Evolutionary conservation across 2,113 vertebrate species (phyloP).

Genomic region (Platysteira castanea): DNA sequence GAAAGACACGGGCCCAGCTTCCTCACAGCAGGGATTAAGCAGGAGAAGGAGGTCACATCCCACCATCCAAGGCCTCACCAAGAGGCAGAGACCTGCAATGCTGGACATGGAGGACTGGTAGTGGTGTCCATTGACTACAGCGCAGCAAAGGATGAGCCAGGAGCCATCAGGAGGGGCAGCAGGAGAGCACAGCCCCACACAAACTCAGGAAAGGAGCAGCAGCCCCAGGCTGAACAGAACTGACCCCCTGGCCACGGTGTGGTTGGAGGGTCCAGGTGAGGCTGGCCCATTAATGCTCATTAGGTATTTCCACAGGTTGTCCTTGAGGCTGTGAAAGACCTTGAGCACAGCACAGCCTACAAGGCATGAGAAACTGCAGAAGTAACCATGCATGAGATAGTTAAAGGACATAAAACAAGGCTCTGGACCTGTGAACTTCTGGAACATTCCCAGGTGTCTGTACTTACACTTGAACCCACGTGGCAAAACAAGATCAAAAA

Average conservation of each 20-base stretch:
- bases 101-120: neutral
- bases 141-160: neutral
- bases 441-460: neutral
- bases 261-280: neutral
- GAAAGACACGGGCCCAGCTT: fast-evolving
- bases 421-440: neutral
- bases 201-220: neutral
- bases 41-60: neutral
- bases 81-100: neutral
- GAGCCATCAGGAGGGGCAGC: neutral
- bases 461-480: neutral
- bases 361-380: neutral
- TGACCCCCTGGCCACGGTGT: neutral
- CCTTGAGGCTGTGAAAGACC: neutral
- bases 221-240: neutral
- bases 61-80: fast-evolving
- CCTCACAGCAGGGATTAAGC: neutral
- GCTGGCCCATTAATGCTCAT: neutral
- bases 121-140: fast-evolving
- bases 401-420: neutral
- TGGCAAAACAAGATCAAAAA: neutral
- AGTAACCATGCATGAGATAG: neutral
- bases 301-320: neutral
- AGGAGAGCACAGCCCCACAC: neutral
- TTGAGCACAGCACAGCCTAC: too few relatives aligned